phyloP scores from a whole-genome alignment of 2,113 vertebrate genomes.

The Amia ocellicauda region DNA sequence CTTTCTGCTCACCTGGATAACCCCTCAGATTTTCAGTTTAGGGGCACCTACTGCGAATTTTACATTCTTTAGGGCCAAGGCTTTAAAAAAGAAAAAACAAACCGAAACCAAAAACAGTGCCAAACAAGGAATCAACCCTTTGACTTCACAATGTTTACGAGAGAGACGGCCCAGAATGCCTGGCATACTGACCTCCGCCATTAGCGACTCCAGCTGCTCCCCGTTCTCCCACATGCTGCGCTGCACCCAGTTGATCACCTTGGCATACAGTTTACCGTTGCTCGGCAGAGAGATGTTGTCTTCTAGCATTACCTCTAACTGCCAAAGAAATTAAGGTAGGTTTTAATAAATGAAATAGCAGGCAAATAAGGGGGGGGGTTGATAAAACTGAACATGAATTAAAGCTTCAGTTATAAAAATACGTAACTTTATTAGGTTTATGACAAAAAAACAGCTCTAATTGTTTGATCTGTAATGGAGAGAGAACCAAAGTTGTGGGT shows the following conservation, averaged over 20 bases:
- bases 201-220: conserved; percentile 88
- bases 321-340: conserved; percentile 36
- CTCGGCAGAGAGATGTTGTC: conserved; percentile 92
- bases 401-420: too few relatives aligned
- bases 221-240: conserved; percentile 96
- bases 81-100: conserved; percentile 69
- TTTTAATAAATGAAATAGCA: too few relatives aligned
- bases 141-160: conserved; percentile 7
- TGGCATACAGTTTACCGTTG: conserved; percentile 95
- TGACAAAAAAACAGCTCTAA: too few relatives aligned
- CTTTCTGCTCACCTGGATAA: conserved; percentile 93
- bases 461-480: too few relatives aligned
- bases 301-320: conserved; percentile 98
- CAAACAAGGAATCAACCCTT: not conserved
- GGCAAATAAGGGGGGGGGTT: too few relatives aligned
- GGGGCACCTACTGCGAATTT: conserved; percentile 80
- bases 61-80: conserved; percentile 76
- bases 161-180: conserved; percentile 15
- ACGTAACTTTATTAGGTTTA: too few relatives aligned
- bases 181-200: conserved; percentile 93
- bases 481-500: too few relatives aligned
- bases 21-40: conserved; percentile 91
- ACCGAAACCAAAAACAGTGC: conserved; percentile 49
- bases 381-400: too few relatives aligned
- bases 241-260: conserved; percentile 98